Base-by-base conservation (phyloP, 2,797 vertebrate species). In the Onychomys torridus region DNA sequence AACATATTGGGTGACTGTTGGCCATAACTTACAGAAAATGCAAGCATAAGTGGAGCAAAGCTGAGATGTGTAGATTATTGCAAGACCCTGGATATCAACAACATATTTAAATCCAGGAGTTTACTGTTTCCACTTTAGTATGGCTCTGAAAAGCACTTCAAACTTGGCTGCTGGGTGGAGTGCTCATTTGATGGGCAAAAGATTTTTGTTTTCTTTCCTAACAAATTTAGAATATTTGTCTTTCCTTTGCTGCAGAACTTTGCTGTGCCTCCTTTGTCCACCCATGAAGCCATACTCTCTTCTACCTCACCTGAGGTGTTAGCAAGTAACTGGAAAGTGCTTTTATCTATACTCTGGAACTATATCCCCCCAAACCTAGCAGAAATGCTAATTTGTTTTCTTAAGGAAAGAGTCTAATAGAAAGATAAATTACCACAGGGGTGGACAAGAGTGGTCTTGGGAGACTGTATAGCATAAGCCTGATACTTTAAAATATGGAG, bases 1-100 rank as follows among this genome's bases (percentile, higher is more conserved):
- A 97, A 95, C 76, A 93, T 94, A 96, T 97, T 97, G 96, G 86
- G 89, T 85, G 83, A 84, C 85, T 90, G 89, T 91, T 96, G 59
- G 76, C 9, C 92, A 90, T 95, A 94, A 96, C 79, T 95, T 96
- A 93, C 40, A 89, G 91, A 96, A 96, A 90, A 90, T 94, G 78
- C 90, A 90, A 96, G 43, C 73, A 6, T 78, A 96, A 95, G 14
- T 91, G 73, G 59, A 95, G 46, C 92, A 94, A 87, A 94, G 16
- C 65, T 87, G 78, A 96, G 81, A 90, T 27, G 14, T 14, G 17
- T 71, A 13, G 25, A 73, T 94, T 89, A 32, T 89, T 93, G 52
- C 59, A 65, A 96, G 76, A 86, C 29, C 86, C 37, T 87, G 69
- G 93, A 73, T 84, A 94, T 6, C 55, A 94, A 61, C 49, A 90